Percentiles rank a stretch among this genome's conserved stretches.
Conservation (phyloP, 2,888 invertebrate genomes). For the Pristionchus mayeri region DNA sequence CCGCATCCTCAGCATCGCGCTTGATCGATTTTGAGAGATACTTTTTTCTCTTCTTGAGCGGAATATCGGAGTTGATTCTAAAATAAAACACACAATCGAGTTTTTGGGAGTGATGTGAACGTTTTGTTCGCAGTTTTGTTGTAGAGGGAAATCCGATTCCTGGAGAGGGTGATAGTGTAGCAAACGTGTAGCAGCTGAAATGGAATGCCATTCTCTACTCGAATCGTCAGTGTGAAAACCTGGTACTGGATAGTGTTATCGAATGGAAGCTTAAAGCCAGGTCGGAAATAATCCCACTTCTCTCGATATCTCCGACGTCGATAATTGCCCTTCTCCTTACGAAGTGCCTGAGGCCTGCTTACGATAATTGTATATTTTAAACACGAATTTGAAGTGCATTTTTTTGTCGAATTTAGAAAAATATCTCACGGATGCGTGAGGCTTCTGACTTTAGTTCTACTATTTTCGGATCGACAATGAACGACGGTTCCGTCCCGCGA, state of each 20-base stretch:
- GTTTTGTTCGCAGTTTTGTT: neutral
- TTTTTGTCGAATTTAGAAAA: neutral
- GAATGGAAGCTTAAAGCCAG: neutral
- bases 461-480: neutral
- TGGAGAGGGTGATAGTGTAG: neutral
- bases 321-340: neutral
- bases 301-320: neutral
- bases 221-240: neutral
- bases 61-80: neutral
- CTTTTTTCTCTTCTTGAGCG: neutral
- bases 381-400: neutral
- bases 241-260: neutral
- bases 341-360: neutral
- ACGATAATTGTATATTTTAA: neutral
- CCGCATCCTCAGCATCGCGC: neutral
- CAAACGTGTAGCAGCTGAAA: neutral
- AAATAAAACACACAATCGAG: neutral
- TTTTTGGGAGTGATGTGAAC: neutral
- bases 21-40: neutral
- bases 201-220: neutral
- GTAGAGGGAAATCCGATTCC: neutral
- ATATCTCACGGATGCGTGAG: neutral
- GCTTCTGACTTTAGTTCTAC: neutral
- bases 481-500: neutral
- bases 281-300: neutral